A percentile compares a stretch with the other conserved stretches of the same genome.
These are phyloP conservation scores for Laterallus jamaicensis DNA, from an alignment of 2,113 vertebrate genomes.

Conservation along the genomic window DNA sequence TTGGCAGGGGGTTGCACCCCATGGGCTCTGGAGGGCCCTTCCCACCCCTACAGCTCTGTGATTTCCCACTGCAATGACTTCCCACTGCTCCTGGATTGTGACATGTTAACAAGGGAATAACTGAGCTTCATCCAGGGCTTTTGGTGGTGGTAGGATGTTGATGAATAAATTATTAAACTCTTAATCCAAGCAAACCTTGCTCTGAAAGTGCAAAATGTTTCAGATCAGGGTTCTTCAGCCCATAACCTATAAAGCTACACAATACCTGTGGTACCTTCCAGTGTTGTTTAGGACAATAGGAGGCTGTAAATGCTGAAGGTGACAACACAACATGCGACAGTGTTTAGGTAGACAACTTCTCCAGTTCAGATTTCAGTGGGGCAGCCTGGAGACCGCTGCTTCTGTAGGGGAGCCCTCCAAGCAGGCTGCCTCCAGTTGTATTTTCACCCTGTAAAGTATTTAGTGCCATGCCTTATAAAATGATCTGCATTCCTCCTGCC, in stretches of 20 bases:
- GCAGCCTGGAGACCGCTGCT: background rate
- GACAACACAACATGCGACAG: accelerated
- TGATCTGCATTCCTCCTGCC: background rate
- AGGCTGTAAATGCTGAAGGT: background rate
- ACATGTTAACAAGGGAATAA: background rate
- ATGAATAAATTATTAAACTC: background rate
- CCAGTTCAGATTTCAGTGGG: background rate
- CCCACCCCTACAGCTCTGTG: too few relatives aligned
- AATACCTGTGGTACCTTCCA: accelerated
- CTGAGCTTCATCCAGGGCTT: background rate
- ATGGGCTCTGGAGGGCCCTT: too few relatives aligned
- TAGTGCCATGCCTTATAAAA: background rate
- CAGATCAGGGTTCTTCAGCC: background rate
- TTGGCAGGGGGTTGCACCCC: too few relatives aligned
- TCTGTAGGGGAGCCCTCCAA: background rate
- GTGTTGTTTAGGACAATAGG: background rate
- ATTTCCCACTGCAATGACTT: background rate
- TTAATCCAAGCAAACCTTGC: background rate
- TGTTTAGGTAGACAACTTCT: background rate
- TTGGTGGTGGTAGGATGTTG: background rate
- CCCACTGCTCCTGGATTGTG: background rate
- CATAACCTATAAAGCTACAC: too few relatives aligned
- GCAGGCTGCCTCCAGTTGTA: background rate
- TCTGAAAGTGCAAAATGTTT: background rate
- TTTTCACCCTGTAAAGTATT: background rate